Percentiles rank a stretch among this genome's conserved stretches.
phyloP scores from a whole-genome alignment of 2,797 vertebrate genomes.

The Epinephelus coioides region DNA sequence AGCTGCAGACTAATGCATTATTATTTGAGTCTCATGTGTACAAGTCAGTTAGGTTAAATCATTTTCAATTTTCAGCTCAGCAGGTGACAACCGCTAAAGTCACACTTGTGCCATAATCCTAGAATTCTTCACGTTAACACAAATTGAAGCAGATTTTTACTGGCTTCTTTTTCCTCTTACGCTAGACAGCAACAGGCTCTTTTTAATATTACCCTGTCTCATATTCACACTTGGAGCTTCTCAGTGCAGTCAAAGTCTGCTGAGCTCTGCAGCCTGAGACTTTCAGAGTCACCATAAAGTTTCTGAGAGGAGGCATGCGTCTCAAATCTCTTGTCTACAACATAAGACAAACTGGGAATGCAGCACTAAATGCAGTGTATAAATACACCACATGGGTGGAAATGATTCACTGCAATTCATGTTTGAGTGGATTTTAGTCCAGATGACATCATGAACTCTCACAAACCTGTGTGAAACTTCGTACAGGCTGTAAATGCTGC shows the following conservation, averaged over 20 bases:
- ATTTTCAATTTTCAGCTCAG: neutral
- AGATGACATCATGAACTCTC: neutral
- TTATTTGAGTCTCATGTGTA: too few species aligned
- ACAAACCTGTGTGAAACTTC: neutral
- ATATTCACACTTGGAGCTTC: neutral
- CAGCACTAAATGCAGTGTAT: neutral
- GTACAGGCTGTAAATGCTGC: neutral
- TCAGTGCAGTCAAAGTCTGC: neutral
- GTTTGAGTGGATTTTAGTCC: neutral
- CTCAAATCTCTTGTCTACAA: neutral
- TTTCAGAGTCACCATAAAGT: constrained; percentile 18
- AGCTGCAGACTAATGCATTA: neutral
- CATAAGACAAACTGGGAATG: constrained; percentile 25
- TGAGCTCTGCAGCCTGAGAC: constrained; percentile 23
- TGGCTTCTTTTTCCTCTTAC: neutral
- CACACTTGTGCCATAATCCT: too few species aligned
- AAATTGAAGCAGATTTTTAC: neutral
- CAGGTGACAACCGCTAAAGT: neutral
- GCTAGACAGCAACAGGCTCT: neutral
- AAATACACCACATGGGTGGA: neutral
- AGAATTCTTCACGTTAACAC: neutral
- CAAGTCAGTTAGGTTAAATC: neutral
- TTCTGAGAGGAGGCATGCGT: neutral
- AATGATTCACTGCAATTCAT: neutral
- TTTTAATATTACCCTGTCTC: neutral